Evolutionary conservation across 1,140 invertebrate species (phyloP), one percentile per base, ranked within the genome.

Genomic region (Popillia japonica): DNA sequence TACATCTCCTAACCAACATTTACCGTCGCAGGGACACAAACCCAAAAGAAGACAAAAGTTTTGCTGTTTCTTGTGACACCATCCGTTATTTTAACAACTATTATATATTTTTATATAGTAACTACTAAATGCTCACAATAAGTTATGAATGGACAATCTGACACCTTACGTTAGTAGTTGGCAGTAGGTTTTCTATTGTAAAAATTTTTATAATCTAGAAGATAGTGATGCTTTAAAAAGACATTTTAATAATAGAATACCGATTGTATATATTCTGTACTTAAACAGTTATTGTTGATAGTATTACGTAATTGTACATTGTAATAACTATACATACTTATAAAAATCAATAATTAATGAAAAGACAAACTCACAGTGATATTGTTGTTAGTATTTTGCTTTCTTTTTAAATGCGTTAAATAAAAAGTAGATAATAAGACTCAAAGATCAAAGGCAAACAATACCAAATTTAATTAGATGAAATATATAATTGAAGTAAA

Each of bases 51-150:
- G 82, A 78, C 85, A 85, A 59, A 86, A 85, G 79, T 78, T 86
- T 34, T 86, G 86, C 80, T 84, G 83, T 79, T 82, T 86, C 79
- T 86, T 86, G 86, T 86, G 86, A 86, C 86, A 83, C 20, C 44
- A 68, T 22, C 22, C 61, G 17, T 68, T 27, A 14, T 34, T 34
- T 34, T 27, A 23, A 68, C 61, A 68, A 64, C 34, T 23, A 27
- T 59, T 76, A 76, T 55, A 76, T 48, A 78, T 27, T 75, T 40
- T 75, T 78, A 48, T 64, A 76, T 78, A 78, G 78, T 40, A 74
- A 23, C 61, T 23, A 68, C 61, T n/a, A 77, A 44, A 78, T 78
- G 77, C 77, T 78, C 77, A 78, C 40, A 78, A 68, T 68, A 68
- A 78, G 72, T 73, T 78, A 74, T 17, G 41, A 40, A 72, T 78